These are phyloP conservation scores for Ectemnius lituratus DNA, from an alignment of 2,888 invertebrate genomes.

Conservation along the genomic window DNA sequence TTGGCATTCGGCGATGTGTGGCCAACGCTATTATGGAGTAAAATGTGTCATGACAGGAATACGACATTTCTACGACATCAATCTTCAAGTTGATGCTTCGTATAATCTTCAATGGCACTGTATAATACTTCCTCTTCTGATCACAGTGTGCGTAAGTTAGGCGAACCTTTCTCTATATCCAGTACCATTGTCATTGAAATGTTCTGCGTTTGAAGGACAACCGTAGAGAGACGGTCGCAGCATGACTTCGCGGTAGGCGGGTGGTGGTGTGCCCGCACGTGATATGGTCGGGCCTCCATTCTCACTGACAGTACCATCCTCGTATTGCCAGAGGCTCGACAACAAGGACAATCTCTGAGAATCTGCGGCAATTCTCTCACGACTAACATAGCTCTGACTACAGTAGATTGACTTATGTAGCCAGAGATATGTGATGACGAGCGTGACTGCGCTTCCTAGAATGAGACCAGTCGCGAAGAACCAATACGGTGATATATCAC, in stretches of 20 bases:
- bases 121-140: background rate
- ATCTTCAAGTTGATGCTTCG: background rate
- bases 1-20: background rate
- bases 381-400: conserved; percentile 13
- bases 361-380: conserved; percentile 4
- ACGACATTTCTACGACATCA: background rate
- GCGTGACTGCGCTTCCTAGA: conserved; percentile 63
- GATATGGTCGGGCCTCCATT: conserved; percentile 42
- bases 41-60: background rate
- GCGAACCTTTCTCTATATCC: conserved; percentile 20
- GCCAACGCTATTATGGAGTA: background rate
- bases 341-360: conserved; percentile 65
- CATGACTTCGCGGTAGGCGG: conserved; percentile 74
- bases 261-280: conserved; percentile 73
- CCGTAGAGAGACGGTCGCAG: conserved; percentile 59
- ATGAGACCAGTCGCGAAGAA: conserved; percentile 67
- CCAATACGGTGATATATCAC: conserved; percentile 60
- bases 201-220: conserved; percentile 15
- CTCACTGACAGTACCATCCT: conserved; percentile 35
- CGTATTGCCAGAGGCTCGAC: conserved; percentile 56
- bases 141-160: conserved; percentile 19
- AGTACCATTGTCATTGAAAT: conserved; percentile 34
- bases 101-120: too few relatives aligned
- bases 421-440: conserved; percentile 67
- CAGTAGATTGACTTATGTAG: conserved; percentile 55